Evolutionary conservation across 2,888 invertebrate genomes (phyloP), one percentile per base, ranked within the genome.

Genomic region (Melieria crassipennis): DNA sequence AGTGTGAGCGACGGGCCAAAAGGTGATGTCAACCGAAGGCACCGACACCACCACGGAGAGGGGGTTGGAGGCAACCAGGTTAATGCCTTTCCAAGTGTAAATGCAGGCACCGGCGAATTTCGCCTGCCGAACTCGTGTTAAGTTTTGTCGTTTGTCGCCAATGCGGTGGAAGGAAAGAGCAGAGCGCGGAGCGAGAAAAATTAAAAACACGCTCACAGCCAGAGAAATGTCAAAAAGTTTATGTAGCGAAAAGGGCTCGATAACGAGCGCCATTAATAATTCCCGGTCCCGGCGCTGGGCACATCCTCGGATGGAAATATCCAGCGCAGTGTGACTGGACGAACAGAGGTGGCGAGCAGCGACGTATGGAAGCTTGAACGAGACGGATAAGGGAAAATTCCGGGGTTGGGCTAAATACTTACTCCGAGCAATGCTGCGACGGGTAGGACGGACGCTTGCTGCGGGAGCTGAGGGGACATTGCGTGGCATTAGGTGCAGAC

Each of bases 261-360:
- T 85, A 85, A 85, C 85, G 83, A 85, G 84, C 76, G 78, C 77
- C 83, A 84, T 85, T 85, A 83, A 85, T 85, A 86, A 85, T 83
- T 77, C 77, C 73, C 43, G 73, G 65, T 77, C 77, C 75, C 77
- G 74, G 72, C 66, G 62, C 30, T 61, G n/a, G 52, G 43, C 9
- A 30, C 30, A 30, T 30, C 30, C 30, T 30, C 30, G 30, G 30
- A 30, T 30, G 3, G 30, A 2, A 30, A 30, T 30, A 30, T 30
- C 30, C 30, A 30, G 30, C 30, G 30, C 30, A 30, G 30, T 30
- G 30, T 30, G 30, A 30, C 3, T 30, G 30, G 30, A 30, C 30
- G 30, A 30, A 30, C 30, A 30, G 30, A 30, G 30, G 3, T 30
- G 30, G 30, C 3, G 30, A 30, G 30, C 52, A 9, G 52, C 9